These are phyloP conservation scores for Axinella damicornis DNA, from an alignment of 37 sponge, comb jelly and placozoan species.

Conservation along the genomic window DNA sequence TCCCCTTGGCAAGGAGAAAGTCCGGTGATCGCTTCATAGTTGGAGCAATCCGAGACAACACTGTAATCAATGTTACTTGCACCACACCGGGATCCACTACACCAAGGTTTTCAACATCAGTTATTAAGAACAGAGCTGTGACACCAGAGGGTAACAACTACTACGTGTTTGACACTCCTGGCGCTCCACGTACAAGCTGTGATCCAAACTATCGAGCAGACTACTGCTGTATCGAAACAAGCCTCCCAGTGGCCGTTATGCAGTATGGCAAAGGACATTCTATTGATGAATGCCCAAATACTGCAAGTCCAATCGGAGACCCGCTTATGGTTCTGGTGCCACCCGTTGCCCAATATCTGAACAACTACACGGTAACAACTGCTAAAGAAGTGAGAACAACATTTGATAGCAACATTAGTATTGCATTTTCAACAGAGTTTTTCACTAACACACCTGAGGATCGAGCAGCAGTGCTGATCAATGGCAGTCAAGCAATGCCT, in stretches of 20 bases:
- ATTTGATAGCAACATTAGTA: neutral
- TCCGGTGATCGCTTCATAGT: constrained; percentile 43
- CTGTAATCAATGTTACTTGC: constrained; percentile 40
- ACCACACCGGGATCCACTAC: neutral
- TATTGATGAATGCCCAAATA: neutral
- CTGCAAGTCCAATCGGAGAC: constrained; percentile 29
- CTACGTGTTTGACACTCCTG: constrained; percentile 8
- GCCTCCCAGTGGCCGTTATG: constrained; percentile 42
- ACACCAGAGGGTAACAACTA: neutral
- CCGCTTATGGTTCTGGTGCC: constrained; percentile 50
- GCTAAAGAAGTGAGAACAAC: too few relatives aligned
- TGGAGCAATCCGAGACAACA: constrained; percentile 17
- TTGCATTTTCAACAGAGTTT: constrained; percentile 17
- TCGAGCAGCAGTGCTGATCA: neutral
- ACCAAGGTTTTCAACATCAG: neutral
- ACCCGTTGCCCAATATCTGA: constrained; percentile 50
- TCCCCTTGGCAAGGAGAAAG: constrained; percentile 3
- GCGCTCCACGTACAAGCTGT: neutral
- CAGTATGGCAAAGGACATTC: constrained; percentile 56
- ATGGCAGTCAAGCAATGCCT: neutral
- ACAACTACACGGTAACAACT: constrained; percentile 18
- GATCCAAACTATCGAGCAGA: constrained; percentile 12
- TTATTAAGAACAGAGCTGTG: neutral
- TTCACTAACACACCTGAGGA: constrained; percentile 12
- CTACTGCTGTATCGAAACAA: constrained; percentile 58